Percentiles rank a stretch among this genome's conserved stretches.
Evolutionary conservation across 2,888 invertebrate species (phyloP).

Genomic region (Sphaeridia pumilis): DNA sequence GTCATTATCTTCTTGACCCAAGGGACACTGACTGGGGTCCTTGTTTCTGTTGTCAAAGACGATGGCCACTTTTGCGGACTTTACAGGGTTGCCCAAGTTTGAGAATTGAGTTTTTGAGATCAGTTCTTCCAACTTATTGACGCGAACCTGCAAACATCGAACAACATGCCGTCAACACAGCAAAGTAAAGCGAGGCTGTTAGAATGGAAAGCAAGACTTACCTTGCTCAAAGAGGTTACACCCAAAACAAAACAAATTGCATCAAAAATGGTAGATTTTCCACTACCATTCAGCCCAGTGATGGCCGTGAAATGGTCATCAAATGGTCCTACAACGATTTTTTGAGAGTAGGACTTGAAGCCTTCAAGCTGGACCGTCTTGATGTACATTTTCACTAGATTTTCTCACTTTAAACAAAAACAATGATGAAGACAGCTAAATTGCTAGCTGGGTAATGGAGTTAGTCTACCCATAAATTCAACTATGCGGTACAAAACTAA

Average conservation of each 20-base stretch:
- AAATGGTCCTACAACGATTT: constrained; percentile 82
- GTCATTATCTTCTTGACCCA: constrained; percentile 78
- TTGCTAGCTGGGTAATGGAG: no score
- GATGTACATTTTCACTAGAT: constrained; percentile 64
- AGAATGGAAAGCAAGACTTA: no score
- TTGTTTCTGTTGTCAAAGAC: constrained; percentile 84
- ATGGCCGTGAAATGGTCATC: constrained; percentile 95
- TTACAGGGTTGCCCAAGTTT: constrained; percentile 59
- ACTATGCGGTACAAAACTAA: no score
- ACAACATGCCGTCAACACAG: not conserved
- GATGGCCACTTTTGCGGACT: constrained; percentile 88
- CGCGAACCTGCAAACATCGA: constrained; percentile 59
- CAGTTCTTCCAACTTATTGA: constrained; percentile 77
- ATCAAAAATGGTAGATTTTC: constrained; percentile 95
- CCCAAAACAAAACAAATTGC: constrained; percentile 96
- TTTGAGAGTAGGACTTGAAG: constrained; percentile 92
- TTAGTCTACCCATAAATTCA: no score
- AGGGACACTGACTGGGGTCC: constrained; percentile 55
- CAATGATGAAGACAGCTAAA: no score
- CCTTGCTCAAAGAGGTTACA: constrained; percentile 80
- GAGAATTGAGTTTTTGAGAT: constrained; percentile 94
- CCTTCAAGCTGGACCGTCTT: constrained; percentile 89
- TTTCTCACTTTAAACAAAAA: no score
- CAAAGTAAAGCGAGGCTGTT: not conserved
- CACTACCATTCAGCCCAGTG: constrained; percentile 93